Conservation (phyloP, 2,113 vertebrate genomes). For the Percopsis transmontana region DNA sequence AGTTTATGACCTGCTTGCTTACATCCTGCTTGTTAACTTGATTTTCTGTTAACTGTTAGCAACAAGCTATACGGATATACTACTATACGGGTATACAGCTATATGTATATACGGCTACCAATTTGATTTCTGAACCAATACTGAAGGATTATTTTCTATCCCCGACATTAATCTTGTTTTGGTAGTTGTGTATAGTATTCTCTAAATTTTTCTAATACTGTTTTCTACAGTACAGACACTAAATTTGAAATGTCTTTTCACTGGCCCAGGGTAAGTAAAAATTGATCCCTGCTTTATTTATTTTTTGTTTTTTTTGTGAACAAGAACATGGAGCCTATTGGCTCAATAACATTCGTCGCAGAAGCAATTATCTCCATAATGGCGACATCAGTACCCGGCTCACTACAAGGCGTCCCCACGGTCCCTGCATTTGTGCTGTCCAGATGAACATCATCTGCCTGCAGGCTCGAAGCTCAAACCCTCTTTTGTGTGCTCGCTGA, state of each 20-base stretch:
- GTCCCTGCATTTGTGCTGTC: conserved; percentile 4
- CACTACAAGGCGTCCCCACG: conserved; percentile 27
- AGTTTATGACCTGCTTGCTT: not conserved
- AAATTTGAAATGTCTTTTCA: conserved; percentile 32
- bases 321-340: conserved; percentile 21
- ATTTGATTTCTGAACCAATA: no score
- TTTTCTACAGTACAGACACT: conserved; percentile 13
- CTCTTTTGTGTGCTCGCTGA: conserved; percentile 14
- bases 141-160: not conserved
- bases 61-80: no score
- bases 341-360: conserved; percentile 16
- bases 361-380: conserved; percentile 51
- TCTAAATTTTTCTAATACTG: not conserved
- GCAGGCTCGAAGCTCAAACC: not conserved
- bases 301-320: not conserved
- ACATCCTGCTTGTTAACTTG: no score
- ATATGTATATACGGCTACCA: no score
- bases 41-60: no score
- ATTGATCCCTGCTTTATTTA: conserved; percentile 44
- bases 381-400: conserved; percentile 42
- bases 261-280: conserved; percentile 19
- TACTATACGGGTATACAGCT: no score
- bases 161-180: not conserved
- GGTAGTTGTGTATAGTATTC: not conserved
- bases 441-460: conserved; percentile 7